Evolutionary conservation across 30 jellyfish, hydroid and myxozoan species (phyloP), one percentile per base, ranked within the genome.

Genomic region (Aurelia coerulea): DNA sequence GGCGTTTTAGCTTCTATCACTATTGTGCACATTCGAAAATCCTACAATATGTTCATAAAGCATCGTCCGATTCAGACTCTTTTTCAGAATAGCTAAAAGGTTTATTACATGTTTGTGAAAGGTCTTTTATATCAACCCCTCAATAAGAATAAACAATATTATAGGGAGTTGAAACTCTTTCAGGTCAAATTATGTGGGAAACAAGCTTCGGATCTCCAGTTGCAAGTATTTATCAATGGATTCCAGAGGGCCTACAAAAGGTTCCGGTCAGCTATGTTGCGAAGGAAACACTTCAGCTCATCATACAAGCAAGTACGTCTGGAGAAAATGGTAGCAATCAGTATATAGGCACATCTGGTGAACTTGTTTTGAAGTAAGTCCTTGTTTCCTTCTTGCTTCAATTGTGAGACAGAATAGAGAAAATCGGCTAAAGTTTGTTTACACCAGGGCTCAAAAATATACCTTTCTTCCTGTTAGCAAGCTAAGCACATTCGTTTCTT

Each of bases 171-270:
- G 56, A 46, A 46, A 46, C 13, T 33, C 23, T 1, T 73, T n/a
- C 76, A 92, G 99, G 99, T 31, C 97, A 95, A 71, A 86, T 95
- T 49, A 80, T 90, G 0, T 95, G 99, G 99, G 96, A 95, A 50
- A 62, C 90, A 10, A 60, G 84, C 32, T 78, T 88, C 67, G 99
- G 81, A 33, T 84, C 99, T 18, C 99, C 99, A 1, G 97, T 95
- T 0, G 97, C 91, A 35, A 97, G 97, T 82, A 85, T 95, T 68
- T 95, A 95, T 73, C 92, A 95, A 54, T 95, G 99, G 99, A 87
- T 76, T 3, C 99, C 99, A 8, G 99, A 95, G 35, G 99, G 99
- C 58, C 87, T 95, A n/a, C 97, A 95, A 70, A 89, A 90, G 60
- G 95, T 95, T 59, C 95, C 92, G 2, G 87, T 89, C 69, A 88